These are phyloP conservation scores for Stenoptilia bipunctidactyla DNA, from an alignment of 2,888 invertebrate genomes.

Conservation along the genomic window DNA sequence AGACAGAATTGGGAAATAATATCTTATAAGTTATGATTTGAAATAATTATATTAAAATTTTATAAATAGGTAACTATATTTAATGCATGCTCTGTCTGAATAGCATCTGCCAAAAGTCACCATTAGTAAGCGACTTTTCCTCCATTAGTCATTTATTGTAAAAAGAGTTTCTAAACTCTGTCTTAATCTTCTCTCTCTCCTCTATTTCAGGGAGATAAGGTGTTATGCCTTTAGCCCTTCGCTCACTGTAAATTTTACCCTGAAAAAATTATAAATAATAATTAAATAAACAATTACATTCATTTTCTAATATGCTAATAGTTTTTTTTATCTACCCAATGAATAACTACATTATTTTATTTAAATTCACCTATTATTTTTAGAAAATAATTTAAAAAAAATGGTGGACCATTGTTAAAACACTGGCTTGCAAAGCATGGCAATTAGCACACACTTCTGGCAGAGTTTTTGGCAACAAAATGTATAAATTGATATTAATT, in stretches of 20 bases:
- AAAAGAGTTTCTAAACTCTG: conserved; percentile 47
- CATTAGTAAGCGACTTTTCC: neutral
- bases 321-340: too few species aligned
- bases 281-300: neutral
- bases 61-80: neutral
- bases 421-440: too few species aligned
- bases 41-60: too few species aligned
- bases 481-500: too few species aligned
- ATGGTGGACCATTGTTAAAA: too few species aligned
- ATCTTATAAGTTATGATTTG: too few species aligned
- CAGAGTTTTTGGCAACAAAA: too few species aligned
- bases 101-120: neutral
- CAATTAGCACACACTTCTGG: neutral
- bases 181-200: conserved; percentile 77
- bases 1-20: too few species aligned
- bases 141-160: neutral
- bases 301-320: too few species aligned
- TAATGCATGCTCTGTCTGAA: neutral
- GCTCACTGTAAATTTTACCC: conserved; percentile 70
- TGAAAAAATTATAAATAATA: conserved; percentile 35
- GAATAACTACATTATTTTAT: too few species aligned
- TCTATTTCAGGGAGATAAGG: conserved; percentile 79
- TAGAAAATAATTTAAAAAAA: too few species aligned
- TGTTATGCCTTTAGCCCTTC: conserved; percentile 73
- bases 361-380: too few species aligned